Base-by-base conservation (phyloP, 2,888 invertebrate genomes). In the Ferdinandea cuprea region DNA sequence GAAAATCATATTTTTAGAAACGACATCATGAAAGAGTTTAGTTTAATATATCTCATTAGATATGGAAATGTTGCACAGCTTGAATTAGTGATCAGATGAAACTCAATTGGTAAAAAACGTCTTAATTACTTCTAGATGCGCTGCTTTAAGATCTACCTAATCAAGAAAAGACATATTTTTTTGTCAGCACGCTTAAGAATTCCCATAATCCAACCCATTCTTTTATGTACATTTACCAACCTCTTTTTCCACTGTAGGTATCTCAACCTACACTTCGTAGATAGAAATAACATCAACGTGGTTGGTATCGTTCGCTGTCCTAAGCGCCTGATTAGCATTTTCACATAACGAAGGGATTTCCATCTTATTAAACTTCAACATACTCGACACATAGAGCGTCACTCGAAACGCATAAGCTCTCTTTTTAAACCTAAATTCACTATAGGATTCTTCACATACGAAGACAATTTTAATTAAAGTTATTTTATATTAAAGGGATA, bases 261-360 rank as follows among this genome's bases (percentile, higher is more conserved):
- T n/a, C n/a, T n/a, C n/a, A n/a, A n/a, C n/a, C n/a, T n/a, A n/a
- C n/a, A n/a, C n/a, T n/a, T n/a, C n/a, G n/a, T n/a, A n/a, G n/a
- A 28, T 54, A 63, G 54, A 35, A 44, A 63, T 40, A 28, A 3
- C 63, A 35, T 56, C 46, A 54, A 32, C 56, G 19, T 74, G 65
- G 42, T 54, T 54, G 46, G 42, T 48, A 50, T 40, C 30, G 54
- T 35, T 54, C 21, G 17, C 17, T 11, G 44, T 17, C 44, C 61
- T 61, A 77, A 58, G 46, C 61, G 54, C 21, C 61, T 77, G 68
- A 69, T 77, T 77, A 56, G 68, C 76, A 77, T 77, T 76, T 76
- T 68, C 48, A 65, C 58, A 66, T 66, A 58, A 74, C 17, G 35
- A 74, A 66, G 65, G 74, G 65, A 66, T 74, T 74, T 66, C 11